phyloP scores from a whole-genome alignment of 2,888 invertebrate species.

The Apeira syringaria region DNA sequence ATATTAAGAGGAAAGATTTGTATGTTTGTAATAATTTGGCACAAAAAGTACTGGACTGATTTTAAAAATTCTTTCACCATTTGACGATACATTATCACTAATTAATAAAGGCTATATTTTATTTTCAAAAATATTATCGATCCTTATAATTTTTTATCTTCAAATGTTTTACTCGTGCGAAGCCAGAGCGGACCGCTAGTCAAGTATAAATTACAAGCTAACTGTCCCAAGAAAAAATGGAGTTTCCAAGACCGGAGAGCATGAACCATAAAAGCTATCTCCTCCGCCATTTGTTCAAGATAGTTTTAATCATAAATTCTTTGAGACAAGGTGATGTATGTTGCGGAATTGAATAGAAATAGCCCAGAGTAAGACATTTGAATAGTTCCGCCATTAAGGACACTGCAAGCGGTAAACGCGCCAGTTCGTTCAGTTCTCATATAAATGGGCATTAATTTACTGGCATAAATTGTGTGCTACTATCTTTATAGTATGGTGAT shows the following conservation, averaged over 20 bases:
- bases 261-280: constrained; percentile 27
- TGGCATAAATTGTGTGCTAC: constrained; percentile 44
- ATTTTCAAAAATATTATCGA: too few relatives aligned
- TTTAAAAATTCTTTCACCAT: too few relatives aligned
- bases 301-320: constrained; percentile 45
- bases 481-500: constrained; percentile 38
- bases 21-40: too few relatives aligned
- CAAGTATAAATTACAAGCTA: constrained; percentile 21
- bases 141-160: too few relatives aligned
- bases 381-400: constrained; percentile 67
- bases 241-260: constrained; percentile 19
- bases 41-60: too few relatives aligned
- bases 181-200: too few relatives aligned
- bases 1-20: too few relatives aligned
- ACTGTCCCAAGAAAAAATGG: constrained; percentile 18
- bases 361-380: constrained; percentile 56
- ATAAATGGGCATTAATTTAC: constrained; percentile 62
- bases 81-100: too few relatives aligned
- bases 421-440: constrained; percentile 53
- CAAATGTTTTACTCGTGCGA: too few relatives aligned
- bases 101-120: too few relatives aligned
- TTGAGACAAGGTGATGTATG: constrained; percentile 34
- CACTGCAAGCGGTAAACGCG: constrained; percentile 45
- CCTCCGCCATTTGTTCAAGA: constrained; percentile 24
- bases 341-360: constrained; percentile 65